Evolutionary conservation across 2,888 invertebrate genomes (phyloP), one percentile per base, ranked within the genome.

Genomic region (Bibio marci): DNA sequence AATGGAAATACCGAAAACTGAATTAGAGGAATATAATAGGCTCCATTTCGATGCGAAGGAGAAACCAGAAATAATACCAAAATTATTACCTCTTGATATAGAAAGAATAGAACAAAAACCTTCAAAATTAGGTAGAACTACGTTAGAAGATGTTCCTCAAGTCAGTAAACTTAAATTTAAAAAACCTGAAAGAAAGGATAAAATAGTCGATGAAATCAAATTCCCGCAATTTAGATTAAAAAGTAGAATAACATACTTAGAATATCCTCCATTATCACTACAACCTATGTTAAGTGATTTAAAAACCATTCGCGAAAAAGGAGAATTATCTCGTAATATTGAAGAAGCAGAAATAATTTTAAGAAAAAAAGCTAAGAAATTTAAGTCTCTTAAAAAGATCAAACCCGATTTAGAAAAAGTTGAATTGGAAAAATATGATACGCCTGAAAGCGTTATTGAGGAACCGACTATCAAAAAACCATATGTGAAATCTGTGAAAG

Each of bases 261-360:
- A 75, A 43, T 80, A 73, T 65, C 73, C 79, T 12, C 71, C 79
- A 4, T 58, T 66, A 43, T 56, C 66, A 30, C 55, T 70, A 34
- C 60, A 63, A 42, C 70, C 71, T 1, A 52, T 63, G 18, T 52
- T 76, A 3, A 66, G 62, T 3, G 55, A 59, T 35, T 58, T 79
- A 41, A 70, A 71, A 39, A 69, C 70, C 38, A 47, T 70, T 15
- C 70, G 70, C 45, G 70, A 72, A 50, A 69, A 67, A 50, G 80
- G 80, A 22, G 70, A 77, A 45, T 55, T 82, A 30, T 80, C 81
- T 0, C 68, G 79, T 50, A 78, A 76, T 54, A 65, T 74, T 8
- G 70, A 76, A 58, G 81, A 81, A 55, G 80, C 79, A 7, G 62
- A 71, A 43, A 66, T 74, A 54, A 56, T 74, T 11, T 59, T 74